Conservation (phyloP, 2,797 vertebrate species). For the Lerista edwardsae region DNA sequence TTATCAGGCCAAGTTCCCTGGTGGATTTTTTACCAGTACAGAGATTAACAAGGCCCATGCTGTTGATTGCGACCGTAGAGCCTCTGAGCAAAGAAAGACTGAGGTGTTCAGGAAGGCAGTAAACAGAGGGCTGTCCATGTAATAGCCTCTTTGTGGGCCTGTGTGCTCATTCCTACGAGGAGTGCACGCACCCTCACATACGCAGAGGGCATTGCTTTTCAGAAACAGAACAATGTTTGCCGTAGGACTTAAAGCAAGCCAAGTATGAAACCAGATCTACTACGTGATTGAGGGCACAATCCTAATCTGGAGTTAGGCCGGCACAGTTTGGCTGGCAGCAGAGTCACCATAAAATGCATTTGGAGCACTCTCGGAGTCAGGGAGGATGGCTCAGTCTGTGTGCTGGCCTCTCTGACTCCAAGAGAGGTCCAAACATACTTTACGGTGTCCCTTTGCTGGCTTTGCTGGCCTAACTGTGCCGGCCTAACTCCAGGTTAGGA, state of each 20-base stretch:
- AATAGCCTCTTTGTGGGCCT: conserved; percentile 28
- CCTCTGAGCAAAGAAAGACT: conserved; percentile 4
- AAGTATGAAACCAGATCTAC: neutral
- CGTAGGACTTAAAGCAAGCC: conserved; percentile 17
- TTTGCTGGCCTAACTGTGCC: no score
- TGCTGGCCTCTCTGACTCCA: no score
- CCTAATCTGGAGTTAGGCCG: no score
- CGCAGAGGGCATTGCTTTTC: neutral
- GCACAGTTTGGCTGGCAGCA: no score
- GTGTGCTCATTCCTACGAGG: neutral
- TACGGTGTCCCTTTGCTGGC: no score
- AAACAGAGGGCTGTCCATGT: conserved; percentile 15
- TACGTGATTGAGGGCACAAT: no score
- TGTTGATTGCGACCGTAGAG: conserved; percentile 7
- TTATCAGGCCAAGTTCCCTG: neutral
- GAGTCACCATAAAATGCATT: no score
- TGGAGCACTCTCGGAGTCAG: no score
- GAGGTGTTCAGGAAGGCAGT: neutral
- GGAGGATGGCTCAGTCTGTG: no score
- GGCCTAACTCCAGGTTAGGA: no score
- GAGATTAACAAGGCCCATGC: conserved; percentile 1
- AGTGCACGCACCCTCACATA: neutral
- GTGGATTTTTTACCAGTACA: neutral
- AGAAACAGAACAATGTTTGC: conserved; percentile 23
- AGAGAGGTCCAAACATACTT: no score